phyloP scores from a whole-genome alignment of 2,888 invertebrate species.

The Aspidiotus rigidus region DNA sequence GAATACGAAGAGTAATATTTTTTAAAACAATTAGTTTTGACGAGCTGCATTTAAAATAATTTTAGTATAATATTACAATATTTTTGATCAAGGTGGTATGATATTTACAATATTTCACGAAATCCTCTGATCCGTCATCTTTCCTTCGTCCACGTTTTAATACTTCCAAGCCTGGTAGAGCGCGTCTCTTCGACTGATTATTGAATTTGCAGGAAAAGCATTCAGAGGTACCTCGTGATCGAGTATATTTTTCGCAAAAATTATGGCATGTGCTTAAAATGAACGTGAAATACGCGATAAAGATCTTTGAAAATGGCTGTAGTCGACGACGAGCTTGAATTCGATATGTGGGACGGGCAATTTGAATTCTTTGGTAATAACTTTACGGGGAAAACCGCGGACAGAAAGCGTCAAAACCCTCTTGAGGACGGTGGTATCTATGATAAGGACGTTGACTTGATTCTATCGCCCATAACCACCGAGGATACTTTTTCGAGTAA shows the following conservation, averaged over 20 bases:
- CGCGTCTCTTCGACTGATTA: too few species aligned
- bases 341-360: slow-evolving; percentile 83
- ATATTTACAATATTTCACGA: too few species aligned
- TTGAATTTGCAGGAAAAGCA: too few species aligned
- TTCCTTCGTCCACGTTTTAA: too few species aligned
- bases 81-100: too few species aligned
- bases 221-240: too few species aligned
- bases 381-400: slow-evolving; percentile 7
- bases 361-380: slow-evolving; percentile 59
- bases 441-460: slow-evolving; percentile 37
- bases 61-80: too few species aligned
- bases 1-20: too few species aligned
- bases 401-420: not conserved
- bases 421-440: slow-evolving; percentile 22
- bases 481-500: not conserved
- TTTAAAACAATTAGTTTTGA: too few species aligned
- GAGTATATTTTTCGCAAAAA: not conserved
- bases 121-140: too few species aligned
- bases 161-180: too few species aligned
- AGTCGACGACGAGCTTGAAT: slow-evolving; percentile 41
- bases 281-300: slow-evolving; percentile 8
- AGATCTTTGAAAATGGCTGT: slow-evolving; percentile 33
- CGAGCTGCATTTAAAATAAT: too few species aligned
- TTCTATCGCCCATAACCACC: slow-evolving; percentile 33
- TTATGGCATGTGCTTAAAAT: not conserved